phyloP scores from a whole-genome alignment of 2,113 vertebrate species.

The Calyptomena viridis region DNA sequence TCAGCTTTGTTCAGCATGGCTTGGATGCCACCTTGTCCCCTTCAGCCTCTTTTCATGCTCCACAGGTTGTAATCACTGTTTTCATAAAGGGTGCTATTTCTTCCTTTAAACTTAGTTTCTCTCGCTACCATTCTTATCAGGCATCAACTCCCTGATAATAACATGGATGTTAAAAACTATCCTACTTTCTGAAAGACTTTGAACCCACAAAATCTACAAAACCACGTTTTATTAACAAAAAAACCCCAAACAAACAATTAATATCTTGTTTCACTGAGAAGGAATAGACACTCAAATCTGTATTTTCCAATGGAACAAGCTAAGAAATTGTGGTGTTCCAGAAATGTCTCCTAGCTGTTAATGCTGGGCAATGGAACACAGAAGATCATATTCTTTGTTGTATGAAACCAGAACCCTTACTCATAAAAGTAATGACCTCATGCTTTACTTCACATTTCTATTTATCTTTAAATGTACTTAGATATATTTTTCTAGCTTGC shows the following conservation, averaged over 20 bases:
- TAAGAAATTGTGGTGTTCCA: not conserved
- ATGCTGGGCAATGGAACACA: not conserved
- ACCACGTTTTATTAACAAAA: not conserved
- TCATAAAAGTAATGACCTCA: conserved; percentile 15
- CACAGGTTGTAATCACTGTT: not conserved
- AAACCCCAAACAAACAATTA: not conserved
- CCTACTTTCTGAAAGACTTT: not conserved
- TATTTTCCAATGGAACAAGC: not conserved
- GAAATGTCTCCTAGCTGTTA: not conserved
- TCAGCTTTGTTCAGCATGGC: not conserved
- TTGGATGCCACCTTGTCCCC: not conserved
- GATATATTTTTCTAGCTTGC: not conserved
- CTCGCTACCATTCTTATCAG: not conserved
- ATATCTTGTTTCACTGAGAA: not conserved
- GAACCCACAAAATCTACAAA: not conserved
- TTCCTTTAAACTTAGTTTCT: not conserved
- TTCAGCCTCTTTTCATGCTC: not conserved
- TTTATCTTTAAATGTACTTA: conserved; percentile 5
- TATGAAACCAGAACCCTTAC: conserved; percentile 5
- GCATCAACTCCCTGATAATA: not conserved
- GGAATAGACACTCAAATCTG: not conserved
- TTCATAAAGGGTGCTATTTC: not conserved
- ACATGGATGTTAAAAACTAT: conserved; percentile 2
- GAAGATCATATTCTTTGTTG: not conserved
- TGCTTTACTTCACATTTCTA: conserved; percentile 45